A percentile compares a stretch with the other conserved stretches of the same genome.
phyloP scores from a whole-genome alignment of 2,113 vertebrate species.

The Diglossa brunneiventris region DNA sequence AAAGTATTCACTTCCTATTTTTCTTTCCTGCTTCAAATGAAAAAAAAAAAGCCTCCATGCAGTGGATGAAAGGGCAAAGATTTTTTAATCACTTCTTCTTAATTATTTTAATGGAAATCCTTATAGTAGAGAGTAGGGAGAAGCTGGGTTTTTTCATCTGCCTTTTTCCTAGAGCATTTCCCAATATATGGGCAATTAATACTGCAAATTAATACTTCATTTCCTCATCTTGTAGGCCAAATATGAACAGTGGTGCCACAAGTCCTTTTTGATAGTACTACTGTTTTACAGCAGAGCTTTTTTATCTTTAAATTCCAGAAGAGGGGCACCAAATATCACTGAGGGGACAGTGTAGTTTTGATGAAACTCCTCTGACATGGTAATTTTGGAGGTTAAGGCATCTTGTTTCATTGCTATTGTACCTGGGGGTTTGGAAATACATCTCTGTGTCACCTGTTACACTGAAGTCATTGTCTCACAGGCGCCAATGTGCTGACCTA shows the following conservation, averaged over 20 bases:
- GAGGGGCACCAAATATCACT: not conserved
- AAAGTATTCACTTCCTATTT: not conserved
- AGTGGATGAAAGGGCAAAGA: not conserved
- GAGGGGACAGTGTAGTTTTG: not conserved
- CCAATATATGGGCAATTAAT: no score
- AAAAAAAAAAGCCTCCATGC: not conserved
- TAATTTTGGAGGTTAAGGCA: not conserved
- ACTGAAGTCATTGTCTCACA: not conserved
- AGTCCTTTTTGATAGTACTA: not conserved
- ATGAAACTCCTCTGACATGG: not conserved
- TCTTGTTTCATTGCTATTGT: not conserved
- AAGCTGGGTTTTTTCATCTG: not conserved
- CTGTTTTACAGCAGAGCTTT: not conserved
- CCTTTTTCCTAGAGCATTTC: not conserved
- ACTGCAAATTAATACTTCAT: not conserved
- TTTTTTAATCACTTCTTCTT: not conserved
- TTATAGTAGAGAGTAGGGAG: not conserved
- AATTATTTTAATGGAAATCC: not conserved
- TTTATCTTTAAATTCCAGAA: not conserved
- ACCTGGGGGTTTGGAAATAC: not conserved
- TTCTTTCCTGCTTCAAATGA: not conserved
- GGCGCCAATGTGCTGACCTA: not conserved
- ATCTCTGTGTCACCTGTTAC: not conserved
- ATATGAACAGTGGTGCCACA: not conserved
- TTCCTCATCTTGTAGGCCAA: not conserved